Base-by-base conservation (phyloP, 2,888 invertebrate genomes). In the Eumacrocentrus americanus region DNA sequence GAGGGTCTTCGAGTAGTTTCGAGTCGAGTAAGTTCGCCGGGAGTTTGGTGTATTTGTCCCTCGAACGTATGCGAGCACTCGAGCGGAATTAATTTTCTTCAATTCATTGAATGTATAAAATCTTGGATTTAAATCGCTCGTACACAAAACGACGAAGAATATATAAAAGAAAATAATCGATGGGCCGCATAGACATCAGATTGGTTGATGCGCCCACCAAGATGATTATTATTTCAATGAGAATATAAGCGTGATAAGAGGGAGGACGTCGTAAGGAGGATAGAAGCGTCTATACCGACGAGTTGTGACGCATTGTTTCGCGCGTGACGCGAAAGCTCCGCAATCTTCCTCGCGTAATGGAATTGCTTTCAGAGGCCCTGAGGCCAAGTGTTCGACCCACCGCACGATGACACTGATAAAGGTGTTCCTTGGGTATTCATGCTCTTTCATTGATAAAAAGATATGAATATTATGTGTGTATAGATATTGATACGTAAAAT, bases 311-410 rank as follows among this genome's bases (percentile, higher is more conserved):
- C 48, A 23, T 34, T 46, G 57, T 53, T 53, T 53, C 9, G 40
- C 14, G 44, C 38, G 14, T 47, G 58, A 44, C 25, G 34, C 44
- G 37, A 40, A 50, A 48, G 50, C 46, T 35, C 44, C 37, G 42
- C 51, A 57, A 57, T 57, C 46, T 62, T 58, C 50, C 51, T 51
- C 38, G 47, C 20, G 16, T 42, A 18, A 42, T 40, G 40, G 20
- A 18, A 29, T 44, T 29, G 42, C 44, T 54, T 34, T 44, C 44
- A 54, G 16, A 52, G n/a, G n/a, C n/a, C 29, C 4, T 4, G 9
- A 29, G 9, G 5, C 29, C 9, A 4, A 6, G 29, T 29, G 9
- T 29, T 9, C 29, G 9, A 9, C 29, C 4, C 9, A 29, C 9
- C 4, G 29, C 29, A 29, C 29, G 29, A 29, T 29, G 29, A 9